Conservation (phyloP, 2,797 vertebrate genomes). For the Thaleichthys pacificus region DNA sequence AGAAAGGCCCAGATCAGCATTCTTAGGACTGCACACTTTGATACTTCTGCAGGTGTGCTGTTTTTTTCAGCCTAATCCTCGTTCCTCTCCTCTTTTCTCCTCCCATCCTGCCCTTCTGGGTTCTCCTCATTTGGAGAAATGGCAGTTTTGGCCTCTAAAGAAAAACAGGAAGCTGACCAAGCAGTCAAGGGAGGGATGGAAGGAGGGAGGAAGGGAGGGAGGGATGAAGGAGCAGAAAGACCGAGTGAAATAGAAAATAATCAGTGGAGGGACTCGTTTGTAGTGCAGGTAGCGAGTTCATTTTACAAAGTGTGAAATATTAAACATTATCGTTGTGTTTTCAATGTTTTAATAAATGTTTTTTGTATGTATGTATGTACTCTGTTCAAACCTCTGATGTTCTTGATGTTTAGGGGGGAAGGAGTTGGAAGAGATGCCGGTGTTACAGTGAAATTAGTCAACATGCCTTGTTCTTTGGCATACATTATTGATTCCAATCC, state of each 20-base stretch:
- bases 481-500: constrained; percentile 18
- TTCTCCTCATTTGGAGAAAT: constrained; percentile 1
- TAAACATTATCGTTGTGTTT: neutral
- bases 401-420: neutral
- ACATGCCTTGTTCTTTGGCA: neutral
- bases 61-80: neutral
- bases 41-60: constrained; percentile 24
- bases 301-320: neutral
- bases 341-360: neutral
- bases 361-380: no score
- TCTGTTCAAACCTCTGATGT: neutral
- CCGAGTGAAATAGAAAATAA: neutral
- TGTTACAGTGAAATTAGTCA: neutral
- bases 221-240: neutral
- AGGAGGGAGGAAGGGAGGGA: neutral
- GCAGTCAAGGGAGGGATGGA: neutral
- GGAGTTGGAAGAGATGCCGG: neutral
- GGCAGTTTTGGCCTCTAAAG: neutral
- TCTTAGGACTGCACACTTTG: constrained; percentile 29
- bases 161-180: constrained; percentile 14
- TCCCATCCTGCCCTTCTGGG: constrained; percentile 3
- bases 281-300: neutral
- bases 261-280: neutral
- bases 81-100: neutral
- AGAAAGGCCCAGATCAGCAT: constrained; percentile 43